phyloP scores from a whole-genome alignment of 2,797 vertebrate species.

The Clarias fuscus region DNA sequence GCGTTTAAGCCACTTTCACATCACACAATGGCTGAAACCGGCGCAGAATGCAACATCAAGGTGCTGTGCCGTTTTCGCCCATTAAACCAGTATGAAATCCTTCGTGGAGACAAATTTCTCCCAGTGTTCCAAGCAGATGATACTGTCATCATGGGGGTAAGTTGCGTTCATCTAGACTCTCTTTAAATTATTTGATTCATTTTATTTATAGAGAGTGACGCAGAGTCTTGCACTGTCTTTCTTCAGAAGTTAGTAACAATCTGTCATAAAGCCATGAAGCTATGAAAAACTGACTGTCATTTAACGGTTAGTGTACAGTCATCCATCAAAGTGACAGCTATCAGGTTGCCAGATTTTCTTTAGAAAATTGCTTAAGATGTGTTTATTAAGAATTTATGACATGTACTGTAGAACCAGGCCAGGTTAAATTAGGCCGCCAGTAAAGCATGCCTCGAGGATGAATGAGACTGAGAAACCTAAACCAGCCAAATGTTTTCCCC shows the following conservation, averaged over 20 bases:
- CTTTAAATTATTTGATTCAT: neutral
- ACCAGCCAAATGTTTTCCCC: neutral
- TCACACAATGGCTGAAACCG: constrained; percentile 81
- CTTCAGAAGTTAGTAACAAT: constrained; percentile 3
- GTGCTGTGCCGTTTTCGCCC: constrained; percentile 94
- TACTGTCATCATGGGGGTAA: constrained; percentile 89
- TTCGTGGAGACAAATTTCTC: constrained; percentile 89
- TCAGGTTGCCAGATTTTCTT: neutral
- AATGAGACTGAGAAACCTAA: neutral
- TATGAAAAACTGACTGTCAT: neutral
- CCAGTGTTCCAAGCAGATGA: constrained; percentile 88
- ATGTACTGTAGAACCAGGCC: neutral
- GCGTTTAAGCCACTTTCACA: constrained; percentile 26
- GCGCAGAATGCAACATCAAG: constrained; percentile 93
- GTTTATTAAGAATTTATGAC: neutral
- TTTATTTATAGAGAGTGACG: neutral
- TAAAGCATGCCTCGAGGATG: neutral
- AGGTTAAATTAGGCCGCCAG: constrained; percentile 2
- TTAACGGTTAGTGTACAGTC: neutral
- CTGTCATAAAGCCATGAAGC: neutral
- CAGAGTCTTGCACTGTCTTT: constrained; percentile 20
- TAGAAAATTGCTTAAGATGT: neutral
- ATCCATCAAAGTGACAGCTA: no score
- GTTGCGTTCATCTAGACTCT: constrained; percentile 49
- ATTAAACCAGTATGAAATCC: constrained; percentile 85